Evolutionary conservation across 1,140 invertebrate species (phyloP).

Genomic region (Drosophila mauritiana): DNA sequence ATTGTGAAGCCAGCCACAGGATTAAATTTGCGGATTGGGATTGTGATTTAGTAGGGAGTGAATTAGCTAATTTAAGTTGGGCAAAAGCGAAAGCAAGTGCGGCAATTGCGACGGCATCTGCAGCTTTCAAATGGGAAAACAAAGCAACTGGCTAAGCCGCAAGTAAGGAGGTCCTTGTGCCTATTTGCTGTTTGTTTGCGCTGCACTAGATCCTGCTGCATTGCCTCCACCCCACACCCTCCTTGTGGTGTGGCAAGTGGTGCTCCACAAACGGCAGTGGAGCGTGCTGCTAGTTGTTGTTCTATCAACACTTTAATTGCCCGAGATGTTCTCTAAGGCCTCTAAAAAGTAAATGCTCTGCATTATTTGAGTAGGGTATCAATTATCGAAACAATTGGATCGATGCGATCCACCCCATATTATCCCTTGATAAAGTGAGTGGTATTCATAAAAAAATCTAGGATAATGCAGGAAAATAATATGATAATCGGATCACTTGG

Average conservation of each 20-base stretch:
- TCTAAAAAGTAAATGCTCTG: background rate
- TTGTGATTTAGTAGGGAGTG: conserved; percentile 37
- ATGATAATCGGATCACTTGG: conserved; percentile 3
- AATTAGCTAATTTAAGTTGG: conserved; percentile 51
- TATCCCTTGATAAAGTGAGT: background rate
- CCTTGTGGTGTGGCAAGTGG: conserved; percentile 17
- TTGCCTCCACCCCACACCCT: conserved; percentile 6
- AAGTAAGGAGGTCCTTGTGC: conserved; percentile 63
- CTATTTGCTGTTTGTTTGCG: conserved; percentile 73
- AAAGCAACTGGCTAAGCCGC: conserved; percentile 55
- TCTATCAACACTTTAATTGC: conserved; percentile 46
- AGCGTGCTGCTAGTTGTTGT: conserved; percentile 42
- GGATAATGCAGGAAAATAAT: background rate
- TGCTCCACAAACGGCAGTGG: conserved; percentile 41
- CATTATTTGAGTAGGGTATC: conserved; percentile 10
- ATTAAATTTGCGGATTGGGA: conserved; percentile 42
- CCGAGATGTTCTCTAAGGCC: background rate
- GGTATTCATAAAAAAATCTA: conserved; percentile 16
- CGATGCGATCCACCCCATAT: background rate
- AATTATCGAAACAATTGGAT: background rate
- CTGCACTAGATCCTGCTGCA: conserved; percentile 58
- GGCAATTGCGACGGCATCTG: conserved; percentile 22
- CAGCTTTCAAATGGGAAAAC: conserved; percentile 40
- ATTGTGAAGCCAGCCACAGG: conserved; percentile 21
- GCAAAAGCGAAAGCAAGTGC: conserved; percentile 40